phyloP scores from a whole-genome alignment of 2,888 invertebrate species.

The Andrena bucephala region DNA sequence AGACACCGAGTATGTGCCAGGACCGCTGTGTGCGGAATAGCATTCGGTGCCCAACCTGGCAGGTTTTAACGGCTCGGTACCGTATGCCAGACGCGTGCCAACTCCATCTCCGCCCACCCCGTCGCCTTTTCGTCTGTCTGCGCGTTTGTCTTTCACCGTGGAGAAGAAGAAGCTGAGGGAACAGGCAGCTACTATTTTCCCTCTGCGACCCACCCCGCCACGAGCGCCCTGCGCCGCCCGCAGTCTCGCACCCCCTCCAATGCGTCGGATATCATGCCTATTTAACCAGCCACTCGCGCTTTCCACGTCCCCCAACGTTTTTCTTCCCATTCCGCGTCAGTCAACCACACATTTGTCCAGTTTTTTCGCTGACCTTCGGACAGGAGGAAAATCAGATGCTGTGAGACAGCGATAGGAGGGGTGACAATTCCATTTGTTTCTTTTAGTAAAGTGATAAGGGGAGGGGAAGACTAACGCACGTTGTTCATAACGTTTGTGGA shows the following conservation, averaged over 20 bases:
- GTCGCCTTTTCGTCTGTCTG: constrained; percentile 45
- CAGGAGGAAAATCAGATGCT: background rate
- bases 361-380: background rate
- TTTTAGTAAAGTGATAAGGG: too few species aligned
- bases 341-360: background rate
- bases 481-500: too few species aligned
- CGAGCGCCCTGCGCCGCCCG: constrained; percentile 7
- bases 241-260: constrained; percentile 21
- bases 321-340: background rate
- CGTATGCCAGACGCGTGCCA: constrained; percentile 82
- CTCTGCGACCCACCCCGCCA: constrained; percentile 29
- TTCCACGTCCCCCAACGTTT: constrained; percentile 60
- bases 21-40: constrained; percentile 71
- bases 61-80: constrained; percentile 73
- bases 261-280: constrained; percentile 43
- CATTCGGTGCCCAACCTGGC: constrained; percentile 72
- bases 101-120: constrained; percentile 61
- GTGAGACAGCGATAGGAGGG: background rate
- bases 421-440: too few species aligned
- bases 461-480: too few species aligned
- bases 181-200: constrained; percentile 56
- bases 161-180: constrained; percentile 44
- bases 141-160: constrained; percentile 48
- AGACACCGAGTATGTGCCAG: constrained; percentile 61
- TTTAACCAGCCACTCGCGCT: constrained; percentile 28